Conservation (phyloP, 2,113 vertebrate species). For the Eolophus roseicapilla region DNA sequence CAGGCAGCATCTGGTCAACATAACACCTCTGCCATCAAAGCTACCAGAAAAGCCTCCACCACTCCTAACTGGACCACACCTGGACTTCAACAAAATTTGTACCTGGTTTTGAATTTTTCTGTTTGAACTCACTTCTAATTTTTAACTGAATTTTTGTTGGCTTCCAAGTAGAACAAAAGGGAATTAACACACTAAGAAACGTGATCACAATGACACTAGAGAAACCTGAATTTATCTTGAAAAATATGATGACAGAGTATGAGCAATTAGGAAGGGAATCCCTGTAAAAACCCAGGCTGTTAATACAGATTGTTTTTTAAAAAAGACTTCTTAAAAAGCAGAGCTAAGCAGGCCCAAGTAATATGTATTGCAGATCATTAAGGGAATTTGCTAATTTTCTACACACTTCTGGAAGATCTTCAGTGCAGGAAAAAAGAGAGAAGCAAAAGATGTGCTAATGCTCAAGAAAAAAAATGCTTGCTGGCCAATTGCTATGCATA, state of each 20-base stretch:
- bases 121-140: background rate
- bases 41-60: background rate
- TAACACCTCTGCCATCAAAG: background rate
- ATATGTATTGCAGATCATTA: background rate
- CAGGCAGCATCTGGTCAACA: background rate
- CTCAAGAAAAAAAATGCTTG: background rate
- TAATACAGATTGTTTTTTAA: background rate
- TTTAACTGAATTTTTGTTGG: background rate
- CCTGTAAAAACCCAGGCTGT: background rate
- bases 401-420: background rate
- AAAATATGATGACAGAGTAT: background rate
- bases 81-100: background rate
- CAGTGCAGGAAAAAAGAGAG: background rate
- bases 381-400: background rate
- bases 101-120: background rate
- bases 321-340: background rate
- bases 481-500: background rate
- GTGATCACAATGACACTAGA: background rate
- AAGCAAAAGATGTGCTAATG: background rate
- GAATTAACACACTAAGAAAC: background rate
- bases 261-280: slow-evolving; percentile 32
- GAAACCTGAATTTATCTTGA: slow-evolving; percentile 4
- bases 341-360: background rate
- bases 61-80: background rate
- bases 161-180: background rate